Conservation (phyloP, 2,888 invertebrate genomes). For the Drosophila putrida region DNA sequence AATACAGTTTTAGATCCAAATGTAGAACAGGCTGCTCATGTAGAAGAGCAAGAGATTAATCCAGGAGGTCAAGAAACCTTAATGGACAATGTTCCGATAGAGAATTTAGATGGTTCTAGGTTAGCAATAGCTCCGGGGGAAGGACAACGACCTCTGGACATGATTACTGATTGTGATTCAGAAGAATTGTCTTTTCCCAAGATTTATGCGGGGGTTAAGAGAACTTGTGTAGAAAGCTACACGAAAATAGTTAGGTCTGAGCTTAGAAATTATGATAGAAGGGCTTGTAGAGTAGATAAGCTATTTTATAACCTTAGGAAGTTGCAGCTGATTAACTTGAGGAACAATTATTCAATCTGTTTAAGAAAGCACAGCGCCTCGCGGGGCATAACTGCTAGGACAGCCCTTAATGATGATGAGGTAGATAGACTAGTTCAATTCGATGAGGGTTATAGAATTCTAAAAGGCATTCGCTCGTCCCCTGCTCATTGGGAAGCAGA, state of each 20-base stretch:
- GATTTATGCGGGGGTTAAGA: background rate
- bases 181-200: background rate
- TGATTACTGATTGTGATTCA: background rate
- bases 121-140: conserved; percentile 1
- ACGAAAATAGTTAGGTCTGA: background rate
- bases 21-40: background rate
- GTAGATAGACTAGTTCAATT: background rate
- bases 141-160: conserved; percentile 6
- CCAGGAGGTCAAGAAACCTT: background rate
- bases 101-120: background rate
- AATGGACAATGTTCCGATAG: background rate
- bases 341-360: background rate
- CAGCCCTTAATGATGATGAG: conserved; percentile 1
- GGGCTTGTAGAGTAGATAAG: background rate
- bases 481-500: conserved; percentile 4
- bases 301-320: background rate
- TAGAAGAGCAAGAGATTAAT: background rate
- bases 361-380: conserved; percentile 4
- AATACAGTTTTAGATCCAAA: background rate
- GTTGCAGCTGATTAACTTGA: background rate
- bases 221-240: background rate
- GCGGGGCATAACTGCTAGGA: background rate
- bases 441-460: background rate
- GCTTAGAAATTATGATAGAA: background rate
- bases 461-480: conserved; percentile 2